Conservation (phyloP, 2,113 vertebrate species). For the Microcebus jonahi region DNA sequence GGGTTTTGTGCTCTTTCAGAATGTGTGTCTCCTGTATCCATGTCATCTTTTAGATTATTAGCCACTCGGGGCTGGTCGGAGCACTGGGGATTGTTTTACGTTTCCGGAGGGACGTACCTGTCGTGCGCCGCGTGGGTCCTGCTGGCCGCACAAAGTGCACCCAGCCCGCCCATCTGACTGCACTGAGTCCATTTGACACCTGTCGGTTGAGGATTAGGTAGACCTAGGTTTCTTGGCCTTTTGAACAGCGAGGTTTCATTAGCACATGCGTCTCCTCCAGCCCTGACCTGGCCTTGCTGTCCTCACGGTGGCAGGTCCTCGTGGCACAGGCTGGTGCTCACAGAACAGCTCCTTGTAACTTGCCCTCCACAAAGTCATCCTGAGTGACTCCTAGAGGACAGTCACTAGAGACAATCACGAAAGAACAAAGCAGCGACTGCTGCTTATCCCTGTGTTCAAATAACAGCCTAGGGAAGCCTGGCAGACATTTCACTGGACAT, state of each 20-base stretch:
- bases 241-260: background rate
- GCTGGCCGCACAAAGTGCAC: background rate
- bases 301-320: background rate
- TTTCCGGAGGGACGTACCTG: background rate
- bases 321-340: background rate
- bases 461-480: background rate
- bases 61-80: background rate
- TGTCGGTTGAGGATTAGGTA: background rate
- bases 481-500: rapidly evolving
- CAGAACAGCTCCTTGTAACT: background rate
- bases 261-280: background rate
- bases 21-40: rapidly evolving
- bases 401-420: rapidly evolving
- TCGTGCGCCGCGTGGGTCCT: rapidly evolving
- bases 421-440: rapidly evolving
- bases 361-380: background rate
- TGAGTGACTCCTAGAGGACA: background rate
- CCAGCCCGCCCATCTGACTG: rapidly evolving
- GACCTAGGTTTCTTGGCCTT: background rate
- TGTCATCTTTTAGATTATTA: background rate
- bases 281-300: background rate
- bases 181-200: background rate
- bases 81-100: background rate
- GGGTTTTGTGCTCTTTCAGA: rapidly evolving
- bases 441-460: rapidly evolving